Evolutionary conservation across 2,888 invertebrate genomes (phyloP).

Genomic region (Pandemis heparana): DNA sequence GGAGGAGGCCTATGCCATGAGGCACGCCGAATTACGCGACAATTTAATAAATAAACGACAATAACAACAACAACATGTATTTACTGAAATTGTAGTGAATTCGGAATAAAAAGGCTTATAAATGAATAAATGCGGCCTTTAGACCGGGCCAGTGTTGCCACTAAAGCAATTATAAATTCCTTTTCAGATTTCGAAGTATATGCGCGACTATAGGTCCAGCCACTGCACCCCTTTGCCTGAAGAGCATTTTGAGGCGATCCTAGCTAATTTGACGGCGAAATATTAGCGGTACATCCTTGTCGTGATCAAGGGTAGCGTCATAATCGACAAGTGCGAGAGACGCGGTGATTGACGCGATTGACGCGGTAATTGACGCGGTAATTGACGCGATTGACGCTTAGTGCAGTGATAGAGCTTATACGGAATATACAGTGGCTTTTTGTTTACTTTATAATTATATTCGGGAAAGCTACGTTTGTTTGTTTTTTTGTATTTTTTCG

Average conservation of each 20-base stretch:
- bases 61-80: too few species aligned
- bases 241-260: slow-evolving; percentile 70
- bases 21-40: too few species aligned
- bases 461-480: background rate
- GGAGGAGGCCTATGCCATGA: too few species aligned
- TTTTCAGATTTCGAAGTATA: slow-evolving; percentile 90
- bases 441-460: too few species aligned
- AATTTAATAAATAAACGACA: too few species aligned
- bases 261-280: slow-evolving; percentile 32
- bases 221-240: slow-evolving; percentile 94
- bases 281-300: slow-evolving; percentile 35
- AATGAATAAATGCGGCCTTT: too few species aligned
- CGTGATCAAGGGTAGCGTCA: slow-evolving; percentile 12
- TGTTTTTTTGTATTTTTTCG: background rate
- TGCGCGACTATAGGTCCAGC: slow-evolving; percentile 93
- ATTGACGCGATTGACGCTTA: background rate
- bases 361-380: too few species aligned
- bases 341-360: background rate
- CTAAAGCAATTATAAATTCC: too few species aligned
- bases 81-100: too few species aligned
- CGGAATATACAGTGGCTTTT: background rate
- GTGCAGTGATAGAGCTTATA: background rate
- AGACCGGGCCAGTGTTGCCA: too few species aligned
- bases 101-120: too few species aligned
- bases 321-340: slow-evolving; percentile 3